Evolutionary conservation across 1,140 invertebrate species (phyloP), one percentile per base, ranked within the genome.

Genomic region (Zaprionus tsacasi): DNA sequence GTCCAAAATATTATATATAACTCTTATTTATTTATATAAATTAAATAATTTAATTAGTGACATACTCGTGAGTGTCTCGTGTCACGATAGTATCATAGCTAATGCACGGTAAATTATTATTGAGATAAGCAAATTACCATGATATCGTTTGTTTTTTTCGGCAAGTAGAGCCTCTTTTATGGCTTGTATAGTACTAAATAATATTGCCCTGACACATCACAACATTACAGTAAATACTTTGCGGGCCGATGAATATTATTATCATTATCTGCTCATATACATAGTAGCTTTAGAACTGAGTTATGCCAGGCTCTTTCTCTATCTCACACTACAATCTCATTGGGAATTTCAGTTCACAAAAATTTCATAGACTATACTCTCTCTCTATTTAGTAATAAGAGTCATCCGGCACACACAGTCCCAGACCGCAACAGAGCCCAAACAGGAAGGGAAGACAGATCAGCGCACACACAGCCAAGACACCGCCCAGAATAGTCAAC

Each of bases 81-180:
- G 56, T 58, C 56, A 57, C 55, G 55, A 36, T 36, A 30, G 35
- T 6, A 12, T 21, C 58, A 60, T 45, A 45, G 21, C 40, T 45
- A 45, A n/a, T n/a, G 36, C 25, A 13, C 40, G 45, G 15, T 60
- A 60, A 60, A 45, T 45, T 45, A 43, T 25, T 21, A 21, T 21
- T 21, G 21, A 48, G 58, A 60, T 60, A 60, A 60, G 58, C 40
- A 45, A 43, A 60, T 60, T 60, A 30, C 38, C 38, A 12, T 45
- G 13, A 36, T 48, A 25, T 43, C 38, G 58, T 60, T 60, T 17
- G 10, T 25, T 50, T 50, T 25, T 50, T 11, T 40, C 8, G 45
- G 40, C 6, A 7, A 21, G 17, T 11, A 21, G 45, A 48, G 17
- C 17, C 10, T 25, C 17, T 25, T 50, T 50, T 50, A 50, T 50